Base-by-base conservation (phyloP, 2,113 vertebrate species). In the Saccopteryx leptura region DNA sequence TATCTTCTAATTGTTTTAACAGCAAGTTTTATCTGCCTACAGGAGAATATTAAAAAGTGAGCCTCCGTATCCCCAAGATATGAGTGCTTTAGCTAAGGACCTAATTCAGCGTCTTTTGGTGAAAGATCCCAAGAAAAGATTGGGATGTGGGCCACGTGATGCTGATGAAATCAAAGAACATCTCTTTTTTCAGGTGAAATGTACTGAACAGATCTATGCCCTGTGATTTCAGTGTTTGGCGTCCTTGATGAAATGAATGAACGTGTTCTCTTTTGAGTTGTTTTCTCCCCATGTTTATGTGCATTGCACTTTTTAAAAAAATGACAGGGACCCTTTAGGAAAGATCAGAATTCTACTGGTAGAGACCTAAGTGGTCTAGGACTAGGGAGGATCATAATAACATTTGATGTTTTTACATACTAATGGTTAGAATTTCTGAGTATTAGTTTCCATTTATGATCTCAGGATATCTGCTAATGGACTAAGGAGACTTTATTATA, bases 1-100 rank as follows among this genome's bases (percentile, higher is more conserved):
- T 46, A 58, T 82, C 21, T n/a, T 65, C 8, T 83, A 56, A 58
- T 79, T 65, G 39, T 95, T 96, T 94, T 96, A 95, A 93, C 46
- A 89, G 21, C 78, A 81, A 39, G 39, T 94, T n/a, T 96, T 90
- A 8, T 95, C 95, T 97, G 92, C 96, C 96, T 91, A 23, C 98
- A 99, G 99, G 99, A 99, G 99, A 98, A 99, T 99, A 98, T 98
- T 99, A 93, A 99, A 99, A 98, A 99, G 99, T 94, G 99, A 99
- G 96, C 99, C 99, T 96, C 99, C 99, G 6, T 99, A 99, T 96
- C 99, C 99, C 68, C 99, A 99, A 98, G 99, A 99, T 94, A 99
- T 99, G 98, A 99, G 99, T 76, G 98, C 98, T 28, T 89, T 99
- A 93, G 99, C 99, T 94, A 99, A 99, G 99, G 99, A 99, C 98